Base-by-base conservation (phyloP, 2,888 invertebrate species). In the Matsumyia berberina region DNA sequence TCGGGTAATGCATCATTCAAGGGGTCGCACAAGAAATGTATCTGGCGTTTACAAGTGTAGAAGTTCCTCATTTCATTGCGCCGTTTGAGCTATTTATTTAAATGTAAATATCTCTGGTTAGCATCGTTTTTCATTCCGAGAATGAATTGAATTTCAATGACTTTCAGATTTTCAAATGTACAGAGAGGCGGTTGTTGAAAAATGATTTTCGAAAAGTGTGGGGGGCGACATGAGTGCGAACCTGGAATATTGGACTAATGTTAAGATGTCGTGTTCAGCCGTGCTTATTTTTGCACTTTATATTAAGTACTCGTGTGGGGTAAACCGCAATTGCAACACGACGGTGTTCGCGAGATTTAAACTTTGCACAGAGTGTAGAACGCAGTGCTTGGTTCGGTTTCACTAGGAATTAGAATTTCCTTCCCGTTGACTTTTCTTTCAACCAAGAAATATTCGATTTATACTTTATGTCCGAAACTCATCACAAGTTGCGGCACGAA, bases 61-160 rank as follows among this genome's bases (percentile, higher is more conserved):
- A 60, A 73, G 67, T 67, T 74, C 62, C 69, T 69, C 39, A 62
- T 77, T 53, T 57, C 66, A 66, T 66, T 70, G 46, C 69, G 39
- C 69, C 51, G 70, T 82, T 67, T 69, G 67, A 62, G 78, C 70
- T 73, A 69, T 80, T 85, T 74, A 74, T 79, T 80, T 44, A 69
- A 80, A 85, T 85, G 83, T 74, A 79, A 85, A 85, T 74, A 74
- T 73, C 69, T 64, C 53, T 39, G 73, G 62, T 53, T 69, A 42
- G 67, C 58, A 79, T 70, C 74, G 69, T 64, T 79, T 74, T 80
- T 80, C 85, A 80, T 79, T 64, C 37, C 57, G 37, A 35, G 51
- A 70, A 80, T 70, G 74, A 58, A 85, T 70, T 69, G 85, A 55
- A 85, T 85, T 69, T 73, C 51, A 70, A 85, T 79, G 78, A 67